Base-by-base conservation (phyloP, 2,888 invertebrate species). In the Bibio marci region DNA sequence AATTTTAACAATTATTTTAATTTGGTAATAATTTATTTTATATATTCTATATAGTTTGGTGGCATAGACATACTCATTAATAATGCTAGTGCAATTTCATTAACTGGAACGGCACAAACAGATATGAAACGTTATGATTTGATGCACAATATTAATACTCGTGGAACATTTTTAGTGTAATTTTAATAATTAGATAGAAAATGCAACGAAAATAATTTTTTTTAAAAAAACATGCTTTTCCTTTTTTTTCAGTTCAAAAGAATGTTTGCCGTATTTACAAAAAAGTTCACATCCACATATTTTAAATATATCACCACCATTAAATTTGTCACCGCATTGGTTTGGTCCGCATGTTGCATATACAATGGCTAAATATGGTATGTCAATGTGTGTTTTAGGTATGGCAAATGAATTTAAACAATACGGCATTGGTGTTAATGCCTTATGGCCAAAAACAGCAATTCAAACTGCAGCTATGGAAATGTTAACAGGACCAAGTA, bases 351-450 rank as follows among this genome's bases (percentile, higher is more conserved):
- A 94, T 62, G 83, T 91, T 35, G 95, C 94, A 1, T 97, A 98
- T 62, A 94, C 95, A 1, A 95, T 95, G 80, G 90, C 97, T 3
- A 97, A 97, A 58, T 97, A 91, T 58, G 95, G 94, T 17, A 95
- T 95, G 95, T 92, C 92, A 0, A 87, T 97, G 90, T 95, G 94
- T 59, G 92, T 86, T 2, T 66, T 97, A 12, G 95, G 97, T 13
- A 92, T 95, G 90, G 74, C 91, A n/a, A 85, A 81, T 45, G 97
- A 97, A 64, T 85, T 94, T 53, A 77, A 73, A 50, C 69, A 71
- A 0, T 71, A 72, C 47, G 80, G 80, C 42, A 79, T 97, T 45
- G 91, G 81, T 13, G 92, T 95, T 11, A 97, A 97, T 63, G 91
- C 94, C 0, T 68, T 97, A 1, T 97, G 97, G 97, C 97, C 97